Evolutionary conservation across 2,888 invertebrate species (phyloP).

Genomic region (Cerceris ruficornis): DNA sequence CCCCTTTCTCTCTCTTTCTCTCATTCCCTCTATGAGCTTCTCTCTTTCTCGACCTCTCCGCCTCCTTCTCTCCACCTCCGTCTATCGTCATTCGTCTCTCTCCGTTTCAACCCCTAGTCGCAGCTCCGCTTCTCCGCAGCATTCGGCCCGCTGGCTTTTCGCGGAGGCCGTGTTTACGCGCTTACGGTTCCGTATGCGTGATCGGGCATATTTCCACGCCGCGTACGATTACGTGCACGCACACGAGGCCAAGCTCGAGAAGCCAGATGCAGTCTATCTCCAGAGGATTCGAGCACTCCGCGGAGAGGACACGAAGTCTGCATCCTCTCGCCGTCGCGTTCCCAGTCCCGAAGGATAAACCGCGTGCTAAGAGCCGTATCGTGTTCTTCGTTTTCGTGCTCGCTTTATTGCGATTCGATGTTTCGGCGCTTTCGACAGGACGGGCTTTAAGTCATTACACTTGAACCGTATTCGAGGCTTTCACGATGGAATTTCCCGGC

Average conservation of each 20-base stretch:
- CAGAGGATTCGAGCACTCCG: conserved; percentile 30
- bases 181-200: conserved; percentile 51
- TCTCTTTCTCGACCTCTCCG: background rate
- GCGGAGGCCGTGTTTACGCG: conserved; percentile 58
- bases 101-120: no score
- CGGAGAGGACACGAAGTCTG: conserved; percentile 30
- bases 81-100: no score
- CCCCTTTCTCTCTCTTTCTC: conserved; percentile 19
- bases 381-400: conserved; percentile 31
- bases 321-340: conserved; percentile 26
- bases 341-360: conserved; percentile 32
- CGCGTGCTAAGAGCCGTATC: conserved; percentile 38
- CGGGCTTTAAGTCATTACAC: background rate
- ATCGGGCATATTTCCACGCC: conserved; percentile 43
- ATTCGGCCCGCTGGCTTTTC: conserved; percentile 56
- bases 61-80: no score
- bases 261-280: conserved; percentile 14
- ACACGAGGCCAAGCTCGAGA: conserved; percentile 4
- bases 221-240: conserved; percentile 14
- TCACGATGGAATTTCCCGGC: background rate
- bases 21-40: conserved; percentile 9
- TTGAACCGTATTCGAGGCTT: background rate
- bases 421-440: conserved; percentile 1
- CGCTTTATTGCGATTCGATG: conserved; percentile 14
- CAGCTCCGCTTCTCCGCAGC: background rate